Conservation (phyloP, 2,888 invertebrate species). For the Nephrotoma guestfalica region DNA sequence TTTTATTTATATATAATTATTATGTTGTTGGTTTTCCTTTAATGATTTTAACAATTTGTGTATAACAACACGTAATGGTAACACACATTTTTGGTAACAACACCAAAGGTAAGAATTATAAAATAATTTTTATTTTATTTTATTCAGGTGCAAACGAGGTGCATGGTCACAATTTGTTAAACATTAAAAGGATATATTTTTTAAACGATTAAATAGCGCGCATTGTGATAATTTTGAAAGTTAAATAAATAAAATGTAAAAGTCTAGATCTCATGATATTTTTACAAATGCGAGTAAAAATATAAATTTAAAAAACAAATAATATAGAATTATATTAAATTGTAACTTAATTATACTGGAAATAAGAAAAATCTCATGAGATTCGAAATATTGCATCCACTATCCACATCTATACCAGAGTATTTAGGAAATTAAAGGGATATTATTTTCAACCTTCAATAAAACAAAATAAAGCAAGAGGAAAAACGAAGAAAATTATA, state of each 20-base stretch:
- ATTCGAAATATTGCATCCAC: background rate
- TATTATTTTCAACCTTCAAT: background rate
- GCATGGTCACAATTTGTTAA: background rate
- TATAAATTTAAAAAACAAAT: background rate
- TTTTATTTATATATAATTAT: background rate
- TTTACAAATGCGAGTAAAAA: background rate
- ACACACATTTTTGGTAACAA: background rate
- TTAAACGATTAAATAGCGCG: background rate
- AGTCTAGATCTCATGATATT: background rate
- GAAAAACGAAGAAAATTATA: background rate
- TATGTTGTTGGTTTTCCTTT: background rate
- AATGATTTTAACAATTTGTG: background rate
- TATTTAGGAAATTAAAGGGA: background rate
- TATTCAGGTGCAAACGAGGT: background rate
- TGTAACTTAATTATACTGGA: background rate
- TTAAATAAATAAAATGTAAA: background rate
- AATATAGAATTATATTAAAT: background rate
- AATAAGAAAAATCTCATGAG: background rate
- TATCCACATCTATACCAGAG: background rate
- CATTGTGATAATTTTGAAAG: background rate
- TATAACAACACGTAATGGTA: background rate
- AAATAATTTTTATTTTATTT: background rate
- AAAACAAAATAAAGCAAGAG: background rate
- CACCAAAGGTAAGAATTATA: background rate
- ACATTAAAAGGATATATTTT: background rate